Base-by-base conservation (phyloP, 2,888 invertebrate species). In the Sarcophaga carnaria region DNA sequence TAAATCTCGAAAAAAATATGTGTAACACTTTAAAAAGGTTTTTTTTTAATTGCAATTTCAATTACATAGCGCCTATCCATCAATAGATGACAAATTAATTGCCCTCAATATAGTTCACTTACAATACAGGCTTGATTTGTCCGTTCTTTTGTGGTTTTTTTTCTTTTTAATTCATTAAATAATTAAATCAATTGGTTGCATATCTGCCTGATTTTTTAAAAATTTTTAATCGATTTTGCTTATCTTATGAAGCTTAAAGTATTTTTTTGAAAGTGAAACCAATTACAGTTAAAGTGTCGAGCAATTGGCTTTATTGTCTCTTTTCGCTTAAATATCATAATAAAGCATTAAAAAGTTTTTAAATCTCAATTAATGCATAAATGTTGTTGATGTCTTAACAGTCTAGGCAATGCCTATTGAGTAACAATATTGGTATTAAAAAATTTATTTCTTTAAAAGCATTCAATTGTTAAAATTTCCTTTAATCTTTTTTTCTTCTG, bases 1-100 rank as follows among this genome's bases (percentile, higher is more conserved):
- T 37, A 37, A 49, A 49, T 49, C 64, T 66, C 1, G 11, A 1
- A 62, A 62, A 62, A 62, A 54, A 59, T 17, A 27, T 64, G 25
- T 77, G 47, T 66, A 64, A 59, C 71, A 71, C 71, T 14, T 77
- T 27, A 22, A 49, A 72, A 49, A 45, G 66, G 25, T 70, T 70
- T 47, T 66, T 17, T 69, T 47, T 63, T 45, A 63, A 83, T 83
- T 67, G 14, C 64, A 64, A 70, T 76, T 80, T 76, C n/a, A 66
- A 72, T 27, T 67, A 45, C n/a, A 14, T 71, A 25, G 11, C 27
- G 11, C 49, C 64, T n/a, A 66, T 84, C 66, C 76, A 66, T 84
- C 75, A 70, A 37, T 76, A 66, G 74, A 37, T 22, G 75, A 80
- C 79, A 79, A 75, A 59, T 84, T 76, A 76, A 76, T 69, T 83